A percentile compares a stretch with the other conserved stretches of the same genome.
phyloP scores from a whole-genome alignment of 2,888 invertebrate species.

The Agonopterix alstromeriana region DNA sequence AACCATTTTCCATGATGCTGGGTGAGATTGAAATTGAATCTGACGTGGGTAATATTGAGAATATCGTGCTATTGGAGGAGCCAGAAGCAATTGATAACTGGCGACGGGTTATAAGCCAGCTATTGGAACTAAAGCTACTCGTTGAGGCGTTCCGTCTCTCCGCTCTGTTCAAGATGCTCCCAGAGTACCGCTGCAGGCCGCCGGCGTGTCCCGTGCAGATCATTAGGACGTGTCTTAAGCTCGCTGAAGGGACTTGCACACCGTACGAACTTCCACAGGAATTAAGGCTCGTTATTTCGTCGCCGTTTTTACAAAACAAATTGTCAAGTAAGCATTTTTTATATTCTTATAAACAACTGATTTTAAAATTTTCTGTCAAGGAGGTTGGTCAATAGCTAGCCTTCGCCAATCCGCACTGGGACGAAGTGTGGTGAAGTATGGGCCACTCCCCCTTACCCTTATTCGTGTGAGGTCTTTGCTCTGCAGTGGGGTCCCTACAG shows the following conservation, averaged over 20 bases:
- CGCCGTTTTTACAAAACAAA: conserved; percentile 50
- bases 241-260: conserved; percentile 79
- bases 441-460: not conserved
- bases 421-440: not conserved
- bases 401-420: too few relatives aligned
- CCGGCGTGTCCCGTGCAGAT: conserved; percentile 72
- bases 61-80: conserved; percentile 49
- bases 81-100: conserved; percentile 56
- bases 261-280: conserved; percentile 80
- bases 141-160: conserved; percentile 78
- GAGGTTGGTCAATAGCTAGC: not conserved
- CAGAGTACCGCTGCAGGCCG: conserved; percentile 47
- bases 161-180: conserved; percentile 68
- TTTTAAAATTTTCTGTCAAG: too few relatives aligned
- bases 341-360: not conserved
- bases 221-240: conserved; percentile 76
- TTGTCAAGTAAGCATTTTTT: conserved; percentile 42
- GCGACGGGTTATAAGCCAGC: conserved; percentile 66
- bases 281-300: conserved; percentile 75
- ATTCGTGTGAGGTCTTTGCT: too few relatives aligned
- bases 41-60: conserved; percentile 60
- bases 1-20: conserved; percentile 50
- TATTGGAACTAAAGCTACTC: conserved; percentile 76
- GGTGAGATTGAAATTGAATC: conserved; percentile 64
- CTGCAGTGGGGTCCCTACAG: too few relatives aligned